Evolutionary conservation across 2,113 vertebrate genomes (phyloP), one percentile per base, ranked within the genome.

Genomic region (Uria aalge): DNA sequence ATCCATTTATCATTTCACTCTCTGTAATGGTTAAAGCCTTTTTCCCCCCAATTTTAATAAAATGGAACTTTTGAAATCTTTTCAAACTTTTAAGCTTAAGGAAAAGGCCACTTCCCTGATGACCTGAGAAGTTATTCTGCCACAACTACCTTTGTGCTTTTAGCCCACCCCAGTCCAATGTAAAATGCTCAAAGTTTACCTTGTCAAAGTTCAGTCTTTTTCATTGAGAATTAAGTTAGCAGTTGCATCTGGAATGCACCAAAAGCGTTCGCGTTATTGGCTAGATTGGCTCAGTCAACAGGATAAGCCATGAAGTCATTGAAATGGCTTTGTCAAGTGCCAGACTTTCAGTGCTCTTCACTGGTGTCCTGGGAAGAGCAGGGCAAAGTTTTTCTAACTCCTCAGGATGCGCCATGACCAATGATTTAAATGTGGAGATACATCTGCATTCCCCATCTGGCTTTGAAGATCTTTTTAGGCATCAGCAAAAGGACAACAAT

Each of bases 1-100:
- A 96, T 97, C 95, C 97, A 98, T 98, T 98, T 97, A 97, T 98
- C 98, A 98, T 97, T 96, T 97, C 53, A 64, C 47, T 36, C 38
- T 96, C 73, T 41, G 55, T 97, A 95, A 94, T 79, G 30, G 89
- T 92, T 91, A 92, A 96, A 94, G 13, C 48, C 11, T 84, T 77
- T 80, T 16, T 1, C 18, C 11, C 21, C 43, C 43, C 18, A 63
- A 18, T 92, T 94, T 96, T 97, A 86, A 92, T 64, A 90, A 94
- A 98, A 91, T 88, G 62, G 41, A 78, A 88, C 59, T 96, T 96
- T 53, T 93, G 85, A 94, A 95, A 47, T 94, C 30, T 96, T 74
- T 96, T 69, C 9, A 47, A 59, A 88, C 53, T 85, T 94, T 13
- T 52, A 75, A 47, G 12, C 77, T 85, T 79, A 67, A 91, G 82